phyloP scores from a whole-genome alignment of 1,140 invertebrate genomes.

The Aphelinus certus region DNA sequence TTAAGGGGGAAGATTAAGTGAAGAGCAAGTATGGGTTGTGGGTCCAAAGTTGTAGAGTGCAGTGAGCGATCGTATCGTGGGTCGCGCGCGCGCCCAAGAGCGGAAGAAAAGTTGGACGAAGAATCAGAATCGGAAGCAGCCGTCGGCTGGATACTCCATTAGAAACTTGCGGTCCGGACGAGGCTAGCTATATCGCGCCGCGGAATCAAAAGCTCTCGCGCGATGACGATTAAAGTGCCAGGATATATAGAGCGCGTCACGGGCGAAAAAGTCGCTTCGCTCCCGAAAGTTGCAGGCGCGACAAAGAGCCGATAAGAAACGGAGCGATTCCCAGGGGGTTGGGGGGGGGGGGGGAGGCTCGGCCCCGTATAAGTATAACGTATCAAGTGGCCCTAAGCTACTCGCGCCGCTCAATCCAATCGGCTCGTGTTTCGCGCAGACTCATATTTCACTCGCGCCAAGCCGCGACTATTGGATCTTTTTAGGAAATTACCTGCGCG shows the following conservation, averaged over 20 bases:
- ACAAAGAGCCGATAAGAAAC: slow-evolving; percentile 32
- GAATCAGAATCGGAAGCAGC: slow-evolving; percentile 17
- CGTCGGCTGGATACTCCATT: slow-evolving; percentile 36
- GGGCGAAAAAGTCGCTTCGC: slow-evolving; percentile 11
- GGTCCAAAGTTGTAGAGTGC: slow-evolving; percentile 40
- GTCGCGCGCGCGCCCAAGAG: slow-evolving; percentile 20
- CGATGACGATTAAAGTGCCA: slow-evolving; percentile 25
- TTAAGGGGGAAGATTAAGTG: neutral
- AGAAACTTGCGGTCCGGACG: slow-evolving; percentile 20
- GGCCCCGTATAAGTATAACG: slow-evolving; percentile 52
- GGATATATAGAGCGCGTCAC: slow-evolving; percentile 3
- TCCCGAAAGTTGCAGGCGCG: slow-evolving; percentile 19
- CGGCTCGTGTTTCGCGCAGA: slow-evolving; percentile 58
- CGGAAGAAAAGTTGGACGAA: slow-evolving; percentile 19
- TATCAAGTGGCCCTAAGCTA: slow-evolving; percentile 54
- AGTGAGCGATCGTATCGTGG: neutral
- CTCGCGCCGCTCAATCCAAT: slow-evolving; percentile 55
- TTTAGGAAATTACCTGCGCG: slow-evolving; percentile 55
- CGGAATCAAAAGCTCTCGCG: slow-evolving; percentile 24
- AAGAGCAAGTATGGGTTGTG: slow-evolving; percentile 2
- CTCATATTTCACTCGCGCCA: slow-evolving; percentile 56
- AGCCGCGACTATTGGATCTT: slow-evolving; percentile 59
- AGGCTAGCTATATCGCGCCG: slow-evolving; percentile 6
- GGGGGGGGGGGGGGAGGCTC: neutral
- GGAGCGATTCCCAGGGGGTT: slow-evolving; percentile 32